Evolutionary conservation across 2,888 invertebrate species (phyloP), one percentile per base, ranked within the genome.

Genomic region (Eumacrocentrus americanus): DNA sequence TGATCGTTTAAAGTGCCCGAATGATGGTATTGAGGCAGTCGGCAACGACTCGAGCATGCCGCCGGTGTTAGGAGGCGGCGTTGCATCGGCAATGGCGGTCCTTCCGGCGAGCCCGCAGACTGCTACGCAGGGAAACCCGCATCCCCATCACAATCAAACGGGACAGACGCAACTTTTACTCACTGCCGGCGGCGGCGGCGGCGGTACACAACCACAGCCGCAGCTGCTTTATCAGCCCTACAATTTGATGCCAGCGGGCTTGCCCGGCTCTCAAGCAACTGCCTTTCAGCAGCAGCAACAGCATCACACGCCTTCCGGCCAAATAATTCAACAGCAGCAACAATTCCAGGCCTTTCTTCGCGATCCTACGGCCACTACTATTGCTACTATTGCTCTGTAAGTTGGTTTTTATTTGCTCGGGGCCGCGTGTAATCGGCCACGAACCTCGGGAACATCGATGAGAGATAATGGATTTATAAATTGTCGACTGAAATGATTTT

Each of bases 41-140:
- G 22, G 9, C n/a, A 16, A 37, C 22, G 35, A 14, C 23, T 48
- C 18, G 44, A 78, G 75, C 69, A 80, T 80, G 80, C 79, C 80
- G 74, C 80, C 80, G 72, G 80, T 80, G 71, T 69, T 80, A 80
- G 80, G 80, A 74, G 80, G 79, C 69, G 50, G 58, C 23, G 53
- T 55, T 35, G 55, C 51, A 23, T 63, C 79, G 74, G 76, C 80
- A 71, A 80, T 80, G 80, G 80, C 80, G 76, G 80, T 80, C 66
- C 78, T 80, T 76, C 80, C 80, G 77, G 80, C 78, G 69, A 80
- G 78, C 72, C 80, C 80, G 77, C 79, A 80, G 72, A 79, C 79
- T 73, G 80, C 80, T 69, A 78, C 77, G 70, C 78, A 75, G 70
- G 75, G 70, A 70, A 74, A 76, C 72, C 76, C 76, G 68, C 72